phyloP scores from a whole-genome alignment of 30 jellyfish, hydroid and myxozoan species.

The Cassiopea andromeda region DNA sequence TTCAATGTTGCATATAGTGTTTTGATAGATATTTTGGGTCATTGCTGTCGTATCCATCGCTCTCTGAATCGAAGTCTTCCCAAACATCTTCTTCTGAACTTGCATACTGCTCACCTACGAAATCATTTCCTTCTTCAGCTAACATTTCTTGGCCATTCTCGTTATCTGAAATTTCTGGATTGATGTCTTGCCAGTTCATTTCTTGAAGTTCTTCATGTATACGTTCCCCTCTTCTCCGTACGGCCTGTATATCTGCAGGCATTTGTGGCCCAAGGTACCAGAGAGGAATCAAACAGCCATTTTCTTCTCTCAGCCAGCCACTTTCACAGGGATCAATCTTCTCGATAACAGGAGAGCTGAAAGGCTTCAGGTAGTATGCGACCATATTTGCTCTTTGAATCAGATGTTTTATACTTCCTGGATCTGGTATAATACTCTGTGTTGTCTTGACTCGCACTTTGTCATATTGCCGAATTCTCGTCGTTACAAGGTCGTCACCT shows the following conservation, averaged over 20 bases:
- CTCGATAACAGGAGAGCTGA: conserved; percentile 57
- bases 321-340: conserved; percentile 52
- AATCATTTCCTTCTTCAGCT: conserved; percentile 43
- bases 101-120: conserved; percentile 53
- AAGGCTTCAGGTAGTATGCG: conserved; percentile 40
- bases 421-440: conserved; percentile 51
- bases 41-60: conserved; percentile 80
- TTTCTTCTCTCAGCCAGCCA: conserved; percentile 58
- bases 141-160: conserved; percentile 44
- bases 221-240: conserved; percentile 48
- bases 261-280: conserved; percentile 68
- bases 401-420: conserved; percentile 40
- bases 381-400: conserved; percentile 44
- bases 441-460: conserved; percentile 41
- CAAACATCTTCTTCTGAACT: conserved; percentile 71
- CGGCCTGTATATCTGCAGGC: conserved; percentile 58
- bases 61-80: conserved; percentile 57
- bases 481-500: conserved; percentile 44
- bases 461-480: conserved; percentile 43
- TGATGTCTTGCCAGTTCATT: conserved; percentile 28
- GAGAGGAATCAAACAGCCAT: conserved; percentile 52
- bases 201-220: conserved; percentile 41
- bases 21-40: conserved; percentile 70
- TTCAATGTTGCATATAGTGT: conserved; percentile 5
- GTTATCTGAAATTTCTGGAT: conserved; percentile 25